These are phyloP conservation scores for Butorides virescens DNA, from an alignment of 2,113 vertebrate genomes.

Conservation along the genomic window DNA sequence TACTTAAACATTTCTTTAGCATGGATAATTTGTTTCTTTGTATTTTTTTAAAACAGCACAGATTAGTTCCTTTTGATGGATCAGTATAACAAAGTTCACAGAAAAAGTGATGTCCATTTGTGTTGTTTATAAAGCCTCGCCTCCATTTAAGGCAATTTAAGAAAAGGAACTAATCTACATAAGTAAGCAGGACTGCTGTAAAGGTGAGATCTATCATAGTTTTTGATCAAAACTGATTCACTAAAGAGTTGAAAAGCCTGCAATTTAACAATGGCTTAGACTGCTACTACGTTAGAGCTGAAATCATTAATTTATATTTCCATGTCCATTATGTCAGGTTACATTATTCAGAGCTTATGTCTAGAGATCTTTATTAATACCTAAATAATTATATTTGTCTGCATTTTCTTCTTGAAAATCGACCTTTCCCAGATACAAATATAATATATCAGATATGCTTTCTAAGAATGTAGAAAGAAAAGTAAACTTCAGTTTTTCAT, in stretches of 20 bases:
- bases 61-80: constrained; percentile 61
- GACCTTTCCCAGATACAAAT: not conserved
- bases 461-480: not conserved
- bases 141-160: constrained; percentile 25
- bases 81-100: constrained; percentile 22
- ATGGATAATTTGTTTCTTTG: constrained; percentile 34
- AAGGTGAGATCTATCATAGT: not conserved
- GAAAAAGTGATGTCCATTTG: not conserved
- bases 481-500: not conserved
- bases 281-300: not conserved
- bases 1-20: constrained; percentile 48
- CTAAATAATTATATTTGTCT: not conserved
- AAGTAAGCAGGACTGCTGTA: constrained; percentile 9
- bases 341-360: not conserved
- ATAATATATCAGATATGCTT: not conserved
- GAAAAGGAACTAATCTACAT: constrained; percentile 38
- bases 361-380: not conserved
- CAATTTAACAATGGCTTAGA: not conserved
- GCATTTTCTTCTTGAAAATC: not conserved
- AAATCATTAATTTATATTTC: not conserved
- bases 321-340: not conserved
- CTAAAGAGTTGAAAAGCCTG: not conserved
- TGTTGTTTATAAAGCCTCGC: constrained; percentile 23
- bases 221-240: constrained; percentile 4
- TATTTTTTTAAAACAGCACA: constrained; percentile 17